Percentiles rank a stretch among this genome's conserved stretches.
Evolutionary conservation across 2,113 vertebrate species (phyloP).

Genomic region (Tachycineta bicolor): DNA sequence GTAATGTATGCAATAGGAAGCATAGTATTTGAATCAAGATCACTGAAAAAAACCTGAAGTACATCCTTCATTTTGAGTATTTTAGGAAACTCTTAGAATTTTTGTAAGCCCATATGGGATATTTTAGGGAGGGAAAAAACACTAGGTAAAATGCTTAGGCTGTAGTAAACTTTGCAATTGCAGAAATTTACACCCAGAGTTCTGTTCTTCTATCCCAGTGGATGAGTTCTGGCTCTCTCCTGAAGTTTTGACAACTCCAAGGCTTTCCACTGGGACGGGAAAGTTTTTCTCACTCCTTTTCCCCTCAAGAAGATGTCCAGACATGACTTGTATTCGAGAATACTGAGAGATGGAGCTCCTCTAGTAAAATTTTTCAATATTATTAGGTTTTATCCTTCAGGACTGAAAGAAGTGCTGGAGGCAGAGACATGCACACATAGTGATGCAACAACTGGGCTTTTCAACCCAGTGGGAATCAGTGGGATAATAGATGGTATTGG

Average conservation of each 20-base stretch:
- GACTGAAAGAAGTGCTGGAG: not conserved
- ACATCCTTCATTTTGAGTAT: not conserved
- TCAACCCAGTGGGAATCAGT: not conserved
- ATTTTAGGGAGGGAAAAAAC: not conserved
- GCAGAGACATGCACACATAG: accelerated
- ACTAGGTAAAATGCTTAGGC: not conserved
- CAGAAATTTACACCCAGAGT: not conserved
- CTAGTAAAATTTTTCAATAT: not conserved
- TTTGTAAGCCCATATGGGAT: not conserved
- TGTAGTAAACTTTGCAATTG: not conserved
- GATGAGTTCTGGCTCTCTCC: not conserved
- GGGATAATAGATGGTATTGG: not conserved
- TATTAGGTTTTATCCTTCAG: not conserved
- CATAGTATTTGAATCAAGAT: not conserved
- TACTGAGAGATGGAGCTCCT: not conserved
- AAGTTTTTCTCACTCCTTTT: not conserved
- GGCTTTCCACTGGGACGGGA: not conserved
- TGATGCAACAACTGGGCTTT: not conserved
- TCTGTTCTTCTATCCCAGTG: not conserved
- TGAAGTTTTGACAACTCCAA: not conserved
- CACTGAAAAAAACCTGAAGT: not conserved
- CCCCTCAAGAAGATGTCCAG: not conserved
- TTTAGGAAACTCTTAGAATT: slow-evolving; percentile 1
- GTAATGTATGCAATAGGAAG: not conserved
- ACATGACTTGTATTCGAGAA: not conserved